Conservation (phyloP, 1,140 invertebrate species). For the Scaptomyza hsui region DNA sequence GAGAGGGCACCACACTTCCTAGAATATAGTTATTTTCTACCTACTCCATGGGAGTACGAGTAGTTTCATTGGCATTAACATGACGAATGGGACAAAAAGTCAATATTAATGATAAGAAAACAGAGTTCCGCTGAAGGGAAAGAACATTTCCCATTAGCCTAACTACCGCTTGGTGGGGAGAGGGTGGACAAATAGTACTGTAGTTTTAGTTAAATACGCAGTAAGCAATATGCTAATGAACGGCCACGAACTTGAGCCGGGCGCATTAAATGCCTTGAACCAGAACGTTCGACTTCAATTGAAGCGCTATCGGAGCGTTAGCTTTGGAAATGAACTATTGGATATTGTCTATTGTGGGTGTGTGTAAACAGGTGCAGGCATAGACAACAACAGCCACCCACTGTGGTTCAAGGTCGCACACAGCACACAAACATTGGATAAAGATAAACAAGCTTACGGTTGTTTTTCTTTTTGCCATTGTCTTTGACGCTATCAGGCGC, state of each 20-base stretch:
- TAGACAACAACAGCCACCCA: conserved; percentile 45
- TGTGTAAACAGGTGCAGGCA: conserved; percentile 63
- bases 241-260: conserved; percentile 73
- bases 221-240: conserved; percentile 73
- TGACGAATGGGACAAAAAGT: conserved; percentile 18
- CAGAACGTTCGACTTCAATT: conserved; percentile 14
- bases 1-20: conserved; percentile 43
- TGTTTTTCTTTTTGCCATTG: conserved; percentile 24
- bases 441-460: conserved; percentile 30
- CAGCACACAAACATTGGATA: conserved; percentile 22
- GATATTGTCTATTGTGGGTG: conserved; percentile 50
- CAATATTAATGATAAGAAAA: conserved; percentile 71
- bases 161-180: conserved; percentile 43
- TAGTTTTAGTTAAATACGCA: conserved; percentile 36
- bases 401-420: conserved; percentile 65
- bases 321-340: conserved; percentile 53
- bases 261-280: conserved; percentile 58
- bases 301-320: conserved; percentile 15
- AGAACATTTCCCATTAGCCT: conserved; percentile 57
- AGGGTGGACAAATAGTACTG: not conserved
- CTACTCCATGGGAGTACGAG: conserved; percentile 28
- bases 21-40: conserved; percentile 32
- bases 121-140: conserved; percentile 15
- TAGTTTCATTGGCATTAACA: conserved; percentile 42
- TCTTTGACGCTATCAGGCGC: conserved; percentile 25